These are phyloP conservation scores for Iguana delicatissima DNA, from an alignment of 2,797 vertebrate genomes.

Conservation along the genomic window DNA sequence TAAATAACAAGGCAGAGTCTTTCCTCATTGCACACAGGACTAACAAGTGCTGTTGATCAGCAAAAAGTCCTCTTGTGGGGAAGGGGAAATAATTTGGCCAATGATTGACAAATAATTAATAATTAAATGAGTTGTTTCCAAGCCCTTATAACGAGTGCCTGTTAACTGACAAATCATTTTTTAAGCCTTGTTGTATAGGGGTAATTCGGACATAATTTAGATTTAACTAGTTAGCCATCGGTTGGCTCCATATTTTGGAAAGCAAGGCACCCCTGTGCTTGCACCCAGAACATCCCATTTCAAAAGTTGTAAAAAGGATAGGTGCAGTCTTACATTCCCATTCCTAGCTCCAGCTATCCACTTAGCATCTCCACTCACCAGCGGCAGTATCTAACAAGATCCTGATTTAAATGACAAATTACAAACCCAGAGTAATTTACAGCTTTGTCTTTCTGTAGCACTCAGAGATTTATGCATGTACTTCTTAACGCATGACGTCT, in stretches of 20 bases:
- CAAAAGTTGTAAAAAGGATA: background rate
- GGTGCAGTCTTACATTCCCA: conserved; percentile 2
- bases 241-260: background rate
- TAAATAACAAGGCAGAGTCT: no score
- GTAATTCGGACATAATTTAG: no score
- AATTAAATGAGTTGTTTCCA: no score
- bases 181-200: no score
- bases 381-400: background rate
- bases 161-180: no score
- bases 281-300: conserved; percentile 4
- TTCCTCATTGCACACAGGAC: no score
- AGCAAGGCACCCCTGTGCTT: background rate
- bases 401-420: conserved; percentile 51
- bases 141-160: no score
- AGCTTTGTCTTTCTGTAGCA: conserved; percentile 45
- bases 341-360: background rate
- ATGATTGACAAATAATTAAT: no score
- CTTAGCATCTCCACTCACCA: background rate
- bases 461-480: background rate
- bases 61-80: no score
- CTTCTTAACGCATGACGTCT: conserved; percentile 33
- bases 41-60: no score
- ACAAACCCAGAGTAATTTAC: conserved; percentile 30
- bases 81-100: no score
- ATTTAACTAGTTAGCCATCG: background rate